phyloP scores from a whole-genome alignment of 2,797 vertebrate genomes.

The Pipistrellus pygmaeus region DNA sequence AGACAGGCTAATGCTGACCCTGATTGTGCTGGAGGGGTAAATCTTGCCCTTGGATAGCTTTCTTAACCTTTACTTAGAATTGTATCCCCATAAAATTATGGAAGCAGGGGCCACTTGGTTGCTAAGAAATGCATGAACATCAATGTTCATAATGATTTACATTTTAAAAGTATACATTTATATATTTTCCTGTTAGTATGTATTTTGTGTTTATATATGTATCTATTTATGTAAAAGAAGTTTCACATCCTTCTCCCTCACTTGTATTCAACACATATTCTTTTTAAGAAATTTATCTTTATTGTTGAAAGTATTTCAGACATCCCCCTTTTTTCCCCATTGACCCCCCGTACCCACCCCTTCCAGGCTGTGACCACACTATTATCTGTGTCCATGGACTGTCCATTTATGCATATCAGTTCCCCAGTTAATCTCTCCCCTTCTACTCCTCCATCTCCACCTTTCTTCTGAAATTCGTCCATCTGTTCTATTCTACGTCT shows the following conservation, averaged over 20 bases:
- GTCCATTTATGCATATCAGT: no score
- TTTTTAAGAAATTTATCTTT: no score
- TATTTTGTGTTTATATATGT: constrained; percentile 20
- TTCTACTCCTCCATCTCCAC: no score
- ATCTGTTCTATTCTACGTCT: no score
- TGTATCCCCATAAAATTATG: background rate
- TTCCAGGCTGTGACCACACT: no score
- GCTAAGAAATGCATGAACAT: background rate
- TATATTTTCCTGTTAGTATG: background rate
- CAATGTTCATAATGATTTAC: background rate
- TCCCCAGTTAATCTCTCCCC: no score
- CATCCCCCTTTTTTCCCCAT: no score
- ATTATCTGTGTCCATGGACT: no score
- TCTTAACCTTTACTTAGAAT: background rate
- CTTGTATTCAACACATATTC: background rate
- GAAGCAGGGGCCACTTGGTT: background rate
- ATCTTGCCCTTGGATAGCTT: background rate
- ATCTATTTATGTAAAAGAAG: background rate
- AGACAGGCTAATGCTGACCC: background rate
- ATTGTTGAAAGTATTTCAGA: no score
- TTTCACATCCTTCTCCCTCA: background rate
- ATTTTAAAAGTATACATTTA: background rate
- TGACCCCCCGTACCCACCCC: no score
- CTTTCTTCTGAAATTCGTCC: no score
- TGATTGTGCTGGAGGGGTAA: background rate